phyloP scores from a whole-genome alignment of 2,888 invertebrate genomes.

The Galeopsomyia nigrocyanea region DNA sequence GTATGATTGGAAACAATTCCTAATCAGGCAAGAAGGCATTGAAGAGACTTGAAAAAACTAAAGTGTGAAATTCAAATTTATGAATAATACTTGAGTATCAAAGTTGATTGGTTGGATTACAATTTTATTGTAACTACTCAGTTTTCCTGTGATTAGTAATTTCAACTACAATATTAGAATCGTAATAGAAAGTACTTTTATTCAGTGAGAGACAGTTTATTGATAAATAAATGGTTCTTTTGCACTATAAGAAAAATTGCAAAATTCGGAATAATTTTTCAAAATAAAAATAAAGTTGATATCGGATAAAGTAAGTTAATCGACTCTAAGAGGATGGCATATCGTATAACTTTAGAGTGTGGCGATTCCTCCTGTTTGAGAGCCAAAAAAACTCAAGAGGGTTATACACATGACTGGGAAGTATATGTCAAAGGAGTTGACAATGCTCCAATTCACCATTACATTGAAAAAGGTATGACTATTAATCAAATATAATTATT shows the following conservation, averaged over 20 bases:
- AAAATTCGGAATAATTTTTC: conserved; percentile 7
- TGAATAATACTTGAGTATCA: conserved; percentile 1
- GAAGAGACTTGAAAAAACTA: background rate
- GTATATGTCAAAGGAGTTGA: conserved; percentile 92
- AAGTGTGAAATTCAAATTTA: background rate
- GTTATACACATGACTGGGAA: conserved; percentile 98
- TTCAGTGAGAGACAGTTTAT: conserved; percentile 20
- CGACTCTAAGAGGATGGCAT: conserved; percentile 71
- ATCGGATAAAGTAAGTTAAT: conserved; percentile 26
- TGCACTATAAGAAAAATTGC: conserved; percentile 11
- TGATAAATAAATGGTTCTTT: conserved; percentile 18
- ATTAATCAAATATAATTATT: background rate
- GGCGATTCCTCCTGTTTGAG: conserved; percentile 90
- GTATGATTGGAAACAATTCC: conserved; percentile 3
- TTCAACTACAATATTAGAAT: conserved; percentile 18
- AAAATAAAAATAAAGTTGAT: conserved; percentile 11
- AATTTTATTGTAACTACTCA: background rate
- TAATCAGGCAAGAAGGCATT: conserved; percentile 6
- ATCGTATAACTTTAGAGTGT: conserved; percentile 89
- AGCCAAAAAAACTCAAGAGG: conserved; percentile 86
- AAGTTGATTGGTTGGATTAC: background rate
- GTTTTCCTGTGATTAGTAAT: conserved; percentile 3
- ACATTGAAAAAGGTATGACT: conserved; percentile 81
- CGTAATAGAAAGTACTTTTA: conserved; percentile 22
- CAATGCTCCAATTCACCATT: conserved; percentile 88